phyloP scores from a whole-genome alignment of 2,888 invertebrate species.

The Dolomedes plantarius region DNA sequence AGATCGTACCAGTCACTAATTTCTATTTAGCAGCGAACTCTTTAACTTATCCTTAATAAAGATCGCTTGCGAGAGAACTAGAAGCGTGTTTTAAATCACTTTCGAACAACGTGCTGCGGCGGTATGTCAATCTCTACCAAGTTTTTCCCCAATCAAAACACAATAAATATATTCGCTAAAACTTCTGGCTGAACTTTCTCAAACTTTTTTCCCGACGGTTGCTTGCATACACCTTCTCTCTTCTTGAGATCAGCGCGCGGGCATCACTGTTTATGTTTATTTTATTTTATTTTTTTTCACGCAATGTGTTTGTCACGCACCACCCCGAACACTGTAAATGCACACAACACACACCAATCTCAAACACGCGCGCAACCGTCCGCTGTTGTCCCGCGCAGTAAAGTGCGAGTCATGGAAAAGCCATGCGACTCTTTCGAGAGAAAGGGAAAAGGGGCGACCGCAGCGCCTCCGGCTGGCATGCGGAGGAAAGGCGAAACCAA shows the following conservation, averaged over 20 bases:
- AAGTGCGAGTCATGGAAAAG: slow-evolving; percentile 50
- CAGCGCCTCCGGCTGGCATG: slow-evolving; percentile 58
- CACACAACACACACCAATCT: neutral
- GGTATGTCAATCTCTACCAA: neutral
- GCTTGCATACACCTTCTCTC: too few species aligned
- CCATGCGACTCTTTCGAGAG: slow-evolving; percentile 19
- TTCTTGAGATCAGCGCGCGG: neutral
- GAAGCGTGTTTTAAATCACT: neutral
- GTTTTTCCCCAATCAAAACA: neutral
- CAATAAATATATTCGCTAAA: too few species aligned
- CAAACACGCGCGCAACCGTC: slow-evolving; percentile 44
- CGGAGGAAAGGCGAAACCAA: slow-evolving; percentile 15
- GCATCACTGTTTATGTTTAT: neutral
- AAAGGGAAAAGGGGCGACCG: slow-evolving; percentile 26
- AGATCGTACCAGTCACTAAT: neutral
- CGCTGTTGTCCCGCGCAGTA: slow-evolving; percentile 59
- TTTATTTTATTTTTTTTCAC: slow-evolving; percentile 14
- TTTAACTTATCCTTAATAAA: neutral
- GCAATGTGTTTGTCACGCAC: slow-evolving; percentile 20
- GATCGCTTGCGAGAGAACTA: neutral
- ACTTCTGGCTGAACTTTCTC: too few species aligned
- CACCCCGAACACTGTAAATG: slow-evolving; percentile 17
- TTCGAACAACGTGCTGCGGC: neutral
- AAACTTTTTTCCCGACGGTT: too few species aligned
- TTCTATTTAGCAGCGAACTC: neutral